Evolutionary conservation across 2,113 vertebrate species (phyloP), one percentile per base, ranked within the genome.

Genomic region (Atlantisia rogersi): DNA sequence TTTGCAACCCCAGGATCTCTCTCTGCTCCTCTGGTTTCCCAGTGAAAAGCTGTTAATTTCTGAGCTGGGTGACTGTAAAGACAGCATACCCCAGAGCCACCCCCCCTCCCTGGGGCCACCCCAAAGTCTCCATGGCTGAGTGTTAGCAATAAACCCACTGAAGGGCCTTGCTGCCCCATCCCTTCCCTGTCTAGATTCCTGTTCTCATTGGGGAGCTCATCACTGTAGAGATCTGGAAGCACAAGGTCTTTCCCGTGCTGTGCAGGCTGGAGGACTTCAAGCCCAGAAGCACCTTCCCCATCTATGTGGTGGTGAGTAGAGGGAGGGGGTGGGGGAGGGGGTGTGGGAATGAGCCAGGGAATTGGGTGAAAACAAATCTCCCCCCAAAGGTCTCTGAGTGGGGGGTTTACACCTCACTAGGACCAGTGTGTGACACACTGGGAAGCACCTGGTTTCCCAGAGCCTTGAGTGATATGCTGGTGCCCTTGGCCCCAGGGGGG

Each of bases 291-390:
- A 99, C 99, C 4, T 99, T 99, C 94, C 99, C 98, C 50, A 98
- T 99, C 92, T 99, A 99, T 15, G 97, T 99, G 97, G 99, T 99
- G 99, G 99, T 99, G 97, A 98, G 99, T 98, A 37, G 26, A 50
- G 19, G n/a, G n/a, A n/a, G n/a, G n/a, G 7, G 50, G 5, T 7
- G 35, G 35, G 19, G 35, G 35, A 7, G 35, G 35, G 7, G 50
- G 5, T 7, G 58, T 15, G 35, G 48, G 52, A 44, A 44, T 0
- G 0, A 85, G 39, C 48, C 64, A 90, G 55, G 14, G 52, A 28
- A 56, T 2, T 8, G 28, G 20, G 10, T 2, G 0, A 25, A 71
- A 69, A 32, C 11, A 63, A 39, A 39, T 39, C 39, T 39, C 39
- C 39, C 19, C 31, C 55, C 37, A 52, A 42, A 67, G 50, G 16